These are phyloP conservation scores for Tenthredo scrophulariae DNA, from an alignment of 2,888 invertebrate genomes.

Conservation along the genomic window DNA sequence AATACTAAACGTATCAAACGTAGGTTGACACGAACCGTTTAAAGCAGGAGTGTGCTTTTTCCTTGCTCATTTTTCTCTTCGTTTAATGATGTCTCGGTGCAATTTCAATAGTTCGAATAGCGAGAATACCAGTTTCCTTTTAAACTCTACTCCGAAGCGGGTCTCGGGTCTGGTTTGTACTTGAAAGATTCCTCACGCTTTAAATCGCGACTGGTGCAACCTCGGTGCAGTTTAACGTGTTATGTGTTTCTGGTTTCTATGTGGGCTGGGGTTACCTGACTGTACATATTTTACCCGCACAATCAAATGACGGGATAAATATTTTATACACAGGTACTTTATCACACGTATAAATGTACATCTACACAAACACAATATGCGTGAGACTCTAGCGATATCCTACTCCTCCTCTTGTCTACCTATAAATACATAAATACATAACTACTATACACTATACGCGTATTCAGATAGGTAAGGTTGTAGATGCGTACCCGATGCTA, in stretches of 20 bases:
- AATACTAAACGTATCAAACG: neutral
- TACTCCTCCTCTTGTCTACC: neutral
- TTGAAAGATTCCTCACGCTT: neutral
- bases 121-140: neutral
- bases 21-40: neutral
- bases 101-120: constrained; percentile 19
- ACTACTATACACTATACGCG: neutral
- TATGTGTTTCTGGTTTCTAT: neutral
- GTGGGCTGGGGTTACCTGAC: neutral
- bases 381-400: neutral
- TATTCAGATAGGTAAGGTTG: constrained; percentile 34
- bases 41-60: neutral
- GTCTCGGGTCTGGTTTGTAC: neutral
- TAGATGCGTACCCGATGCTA: neutral
- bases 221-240: neutral
- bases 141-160: neutral
- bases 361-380: neutral
- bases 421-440: constrained; percentile 24
- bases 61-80: neutral
- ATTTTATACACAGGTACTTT: neutral
- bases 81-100: neutral
- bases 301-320: neutral
- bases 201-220: constrained; percentile 2
- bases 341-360: neutral
- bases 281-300: neutral